A percentile compares a stretch with the other conserved stretches of the same genome.
Evolutionary conservation across 2,888 invertebrate genomes (phyloP).

Genomic region (Tipula vernalis): DNA sequence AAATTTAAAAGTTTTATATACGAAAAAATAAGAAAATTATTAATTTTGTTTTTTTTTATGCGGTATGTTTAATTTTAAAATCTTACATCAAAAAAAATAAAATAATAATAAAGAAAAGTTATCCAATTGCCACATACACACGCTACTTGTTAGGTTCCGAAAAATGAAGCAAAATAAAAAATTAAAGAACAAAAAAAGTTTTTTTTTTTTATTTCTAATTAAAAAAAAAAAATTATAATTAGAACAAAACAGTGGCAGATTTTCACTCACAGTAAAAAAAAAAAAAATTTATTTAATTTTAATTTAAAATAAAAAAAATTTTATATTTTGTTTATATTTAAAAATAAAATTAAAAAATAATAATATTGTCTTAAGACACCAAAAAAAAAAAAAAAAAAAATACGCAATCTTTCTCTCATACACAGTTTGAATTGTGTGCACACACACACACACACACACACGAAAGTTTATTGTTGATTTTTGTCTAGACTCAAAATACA

Average conservation of each 20-base stretch:
- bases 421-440: not conserved
- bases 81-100: not conserved
- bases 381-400: not conserved
- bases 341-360: not conserved
- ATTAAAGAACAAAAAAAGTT: not conserved
- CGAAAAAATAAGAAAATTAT: not conserved
- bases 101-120: not conserved
- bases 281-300: not conserved
- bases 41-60: not conserved
- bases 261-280: not conserved
- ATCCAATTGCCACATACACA: not conserved
- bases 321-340: not conserved
- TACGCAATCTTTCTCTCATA: not conserved
- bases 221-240: not conserved
- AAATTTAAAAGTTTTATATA: not conserved
- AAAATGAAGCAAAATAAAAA: not conserved
- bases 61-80: not conserved
- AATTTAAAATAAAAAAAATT: not conserved
- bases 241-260: not conserved
- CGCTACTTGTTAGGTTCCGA: not conserved
- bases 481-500: not conserved
- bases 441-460: not conserved
- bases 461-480: not conserved
- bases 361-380: not conserved
- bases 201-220: not conserved